A percentile compares a stretch with the other conserved stretches of the same genome.
Conservation (phyloP, 2,888 invertebrate species). For the Fragum fragum region DNA sequence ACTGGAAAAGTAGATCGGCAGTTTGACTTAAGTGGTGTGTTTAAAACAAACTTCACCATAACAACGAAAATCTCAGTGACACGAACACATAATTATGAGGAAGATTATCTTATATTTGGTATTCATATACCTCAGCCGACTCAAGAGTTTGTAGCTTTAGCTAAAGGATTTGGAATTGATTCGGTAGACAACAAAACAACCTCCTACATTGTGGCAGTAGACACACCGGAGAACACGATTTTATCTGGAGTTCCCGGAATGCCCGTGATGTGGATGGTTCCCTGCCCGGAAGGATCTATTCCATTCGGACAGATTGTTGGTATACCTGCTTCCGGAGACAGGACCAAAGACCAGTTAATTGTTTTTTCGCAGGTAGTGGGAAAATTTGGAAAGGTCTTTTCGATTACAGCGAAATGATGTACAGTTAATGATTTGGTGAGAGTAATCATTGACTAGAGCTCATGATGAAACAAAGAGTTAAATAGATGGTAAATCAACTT, state of each 20-base stretch:
- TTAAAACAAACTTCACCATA: slow-evolving; percentile 52
- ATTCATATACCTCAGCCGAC: slow-evolving; percentile 36
- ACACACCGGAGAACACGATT: slow-evolving; percentile 51
- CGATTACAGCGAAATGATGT: slow-evolving; percentile 27
- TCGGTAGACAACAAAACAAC: slow-evolving; percentile 9
- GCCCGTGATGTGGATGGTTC: slow-evolving; percentile 63
- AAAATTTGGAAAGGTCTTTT: slow-evolving; percentile 50
- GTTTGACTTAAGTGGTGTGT: slow-evolving; percentile 39
- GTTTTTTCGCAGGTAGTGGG: slow-evolving; percentile 50
- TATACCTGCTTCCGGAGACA: slow-evolving; percentile 24
- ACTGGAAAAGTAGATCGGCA: slow-evolving; percentile 44
- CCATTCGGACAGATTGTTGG: slow-evolving; percentile 68
- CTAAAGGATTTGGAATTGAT: slow-evolving; percentile 24
- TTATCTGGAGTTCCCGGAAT: not conserved
- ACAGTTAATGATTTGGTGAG: not conserved
- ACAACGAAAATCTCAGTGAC: slow-evolving; percentile 54
- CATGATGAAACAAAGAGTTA: not conserved
- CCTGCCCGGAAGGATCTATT: slow-evolving; percentile 58
- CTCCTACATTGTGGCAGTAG: slow-evolving; percentile 45
- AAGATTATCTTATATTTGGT: slow-evolving; percentile 58
- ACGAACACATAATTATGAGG: slow-evolving; percentile 30
- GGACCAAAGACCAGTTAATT: slow-evolving; percentile 40
- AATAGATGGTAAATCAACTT: not conserved
- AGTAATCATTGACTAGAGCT: not conserved
- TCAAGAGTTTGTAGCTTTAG: slow-evolving; percentile 28